Evolutionary conservation across 2,888 invertebrate species (phyloP).

Genomic region (Drosophila mimica): DNA sequence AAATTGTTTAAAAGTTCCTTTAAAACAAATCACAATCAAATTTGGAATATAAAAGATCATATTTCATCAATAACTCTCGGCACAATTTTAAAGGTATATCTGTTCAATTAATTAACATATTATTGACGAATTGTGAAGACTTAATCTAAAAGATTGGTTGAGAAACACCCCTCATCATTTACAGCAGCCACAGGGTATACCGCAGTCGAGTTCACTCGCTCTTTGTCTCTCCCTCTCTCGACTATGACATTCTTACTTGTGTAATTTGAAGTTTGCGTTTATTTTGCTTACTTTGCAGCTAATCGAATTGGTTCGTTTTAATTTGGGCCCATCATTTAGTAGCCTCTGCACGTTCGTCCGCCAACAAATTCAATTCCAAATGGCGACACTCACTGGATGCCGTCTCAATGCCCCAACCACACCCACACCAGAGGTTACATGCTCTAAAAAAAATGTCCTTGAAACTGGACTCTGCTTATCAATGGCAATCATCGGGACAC

Average conservation of each 20-base stretch:
- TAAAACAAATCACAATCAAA: background rate
- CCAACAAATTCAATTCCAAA: slow-evolving; percentile 54
- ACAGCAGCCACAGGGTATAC: background rate
- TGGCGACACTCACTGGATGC: slow-evolving; percentile 25
- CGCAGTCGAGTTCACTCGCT: background rate
- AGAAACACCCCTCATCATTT: background rate
- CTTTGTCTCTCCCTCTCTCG: background rate
- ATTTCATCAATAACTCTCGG: background rate
- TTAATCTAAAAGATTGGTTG: background rate
- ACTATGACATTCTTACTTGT: background rate
- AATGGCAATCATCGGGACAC: slow-evolving; percentile 2
- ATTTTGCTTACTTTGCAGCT: slow-evolving; percentile 11
- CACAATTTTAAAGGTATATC: background rate
- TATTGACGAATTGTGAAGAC: background rate
- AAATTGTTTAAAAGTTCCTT: too few species aligned
- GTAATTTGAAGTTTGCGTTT: background rate
- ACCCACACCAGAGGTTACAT: too few species aligned
- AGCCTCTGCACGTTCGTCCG: slow-evolving; percentile 43
- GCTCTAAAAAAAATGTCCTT: background rate
- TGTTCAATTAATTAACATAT: background rate
- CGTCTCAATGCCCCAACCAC: background rate
- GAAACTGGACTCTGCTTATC: slow-evolving; percentile 19
- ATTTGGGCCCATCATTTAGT: slow-evolving; percentile 45
- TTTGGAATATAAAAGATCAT: background rate
- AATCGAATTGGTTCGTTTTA: slow-evolving; percentile 67